A percentile compares a stretch with the other conserved stretches of the same genome.
These are phyloP conservation scores for Limnodromus scolopaceus DNA, from an alignment of 2,797 vertebrate genomes.

Conservation along the genomic window DNA sequence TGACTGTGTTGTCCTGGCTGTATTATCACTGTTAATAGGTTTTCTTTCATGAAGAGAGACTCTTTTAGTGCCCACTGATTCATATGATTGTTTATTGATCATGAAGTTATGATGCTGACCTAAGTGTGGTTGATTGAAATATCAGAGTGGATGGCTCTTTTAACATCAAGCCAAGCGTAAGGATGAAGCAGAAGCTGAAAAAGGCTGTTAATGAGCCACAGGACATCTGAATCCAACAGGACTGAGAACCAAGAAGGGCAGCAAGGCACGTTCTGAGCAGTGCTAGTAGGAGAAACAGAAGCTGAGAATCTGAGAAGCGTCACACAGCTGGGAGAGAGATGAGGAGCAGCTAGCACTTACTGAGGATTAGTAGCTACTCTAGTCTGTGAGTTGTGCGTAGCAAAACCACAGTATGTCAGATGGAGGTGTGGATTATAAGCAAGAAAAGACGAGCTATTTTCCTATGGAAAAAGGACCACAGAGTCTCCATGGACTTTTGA, in stretches of 20 bases:
- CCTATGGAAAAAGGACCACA: neutral
- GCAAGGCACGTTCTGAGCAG: neutral
- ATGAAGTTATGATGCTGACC: neutral
- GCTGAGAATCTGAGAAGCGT: neutral
- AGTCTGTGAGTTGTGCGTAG: neutral
- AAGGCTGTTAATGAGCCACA: neutral
- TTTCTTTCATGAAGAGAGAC: slow-evolving; percentile 18
- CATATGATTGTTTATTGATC: slow-evolving; percentile 31
- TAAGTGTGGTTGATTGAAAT: neutral
- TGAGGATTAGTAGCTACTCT: neutral
- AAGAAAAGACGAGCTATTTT: neutral
- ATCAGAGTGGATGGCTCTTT: neutral
- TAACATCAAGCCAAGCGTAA: neutral
- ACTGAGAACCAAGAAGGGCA: neutral
- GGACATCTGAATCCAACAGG: neutral
- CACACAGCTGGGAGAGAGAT: neutral
- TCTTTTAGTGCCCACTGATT: slow-evolving; percentile 20
- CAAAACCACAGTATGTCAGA: neutral
- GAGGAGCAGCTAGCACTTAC: neutral
- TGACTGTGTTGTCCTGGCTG: neutral
- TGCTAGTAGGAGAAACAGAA: neutral
- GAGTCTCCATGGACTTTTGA: neutral
- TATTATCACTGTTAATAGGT: neutral
- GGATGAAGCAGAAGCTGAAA: neutral
- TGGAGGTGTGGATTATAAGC: neutral